Evolutionary conservation across 2,888 invertebrate species (phyloP), one percentile per base, ranked within the genome.

Genomic region (Galerucella calmariensis): DNA sequence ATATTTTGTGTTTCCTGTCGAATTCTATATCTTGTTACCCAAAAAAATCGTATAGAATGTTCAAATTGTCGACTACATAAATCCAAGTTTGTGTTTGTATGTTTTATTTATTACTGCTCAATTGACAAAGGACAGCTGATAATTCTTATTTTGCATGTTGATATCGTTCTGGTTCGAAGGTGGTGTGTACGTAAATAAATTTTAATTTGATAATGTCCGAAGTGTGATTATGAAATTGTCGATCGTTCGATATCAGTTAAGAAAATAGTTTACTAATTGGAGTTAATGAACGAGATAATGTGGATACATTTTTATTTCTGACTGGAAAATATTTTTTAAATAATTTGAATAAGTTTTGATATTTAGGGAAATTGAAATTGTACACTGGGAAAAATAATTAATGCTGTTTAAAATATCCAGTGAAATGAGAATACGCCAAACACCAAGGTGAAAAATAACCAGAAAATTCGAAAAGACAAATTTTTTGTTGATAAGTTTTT

Each of bases 201-300:
- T 11, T 56, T 20, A 20, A 56, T 56, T 56, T 56, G 56, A 16
- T 56, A 10, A 56, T 16, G n/a, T 16, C 53, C 16, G 2, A 20
- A 56, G 20, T 56, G 56, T 61, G 61, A 61, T 61, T 14, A 61
- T 12, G 61, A 61, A 61, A 61, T 61, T 35, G 11, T 35, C 27
- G 27, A 61, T 35, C 5, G 12, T n/a, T 35, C 27, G 61, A 14
- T 61, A 61, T 27, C 61, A 61, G 35, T 35, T 35, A 61, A 35
- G 35, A 61, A 61, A 61, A 27, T 61, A 61, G n/a, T 35, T 61
- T 35, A 61, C 61, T 61, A 61, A 61, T 61, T 61, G 35, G 61
- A 35, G 35, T 35, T 61, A 56, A 56, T 56, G 56, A 56, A 56
- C 56, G 56, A 16, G 56, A 56, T 56, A 56, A 56, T 14, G n/a